Conservation (phyloP, 2,888 invertebrate species). For the Allolobophora icterica region DNA sequence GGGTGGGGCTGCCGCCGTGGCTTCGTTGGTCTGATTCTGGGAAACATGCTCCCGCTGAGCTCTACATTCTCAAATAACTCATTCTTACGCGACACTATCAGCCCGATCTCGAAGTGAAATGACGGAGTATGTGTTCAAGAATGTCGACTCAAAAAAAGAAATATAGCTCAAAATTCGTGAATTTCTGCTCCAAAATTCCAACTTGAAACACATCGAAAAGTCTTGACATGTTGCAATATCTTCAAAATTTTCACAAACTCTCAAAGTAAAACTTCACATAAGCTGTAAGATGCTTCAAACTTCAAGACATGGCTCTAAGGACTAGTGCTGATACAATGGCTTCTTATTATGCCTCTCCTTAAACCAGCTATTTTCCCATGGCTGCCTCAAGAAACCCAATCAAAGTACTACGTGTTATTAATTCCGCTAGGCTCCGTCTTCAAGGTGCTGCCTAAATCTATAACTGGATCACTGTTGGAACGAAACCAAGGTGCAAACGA, state of each 20-base stretch:
- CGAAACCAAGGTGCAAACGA: too few species aligned
- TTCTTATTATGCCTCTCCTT: too few species aligned
- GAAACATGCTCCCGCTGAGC: not conserved
- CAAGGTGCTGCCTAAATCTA: too few species aligned
- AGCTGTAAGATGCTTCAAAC: not conserved
- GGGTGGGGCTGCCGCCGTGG: not conserved
- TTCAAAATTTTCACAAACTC: not conserved
- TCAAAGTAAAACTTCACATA: not conserved
- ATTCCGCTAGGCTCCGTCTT: too few species aligned
- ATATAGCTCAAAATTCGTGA: not conserved
- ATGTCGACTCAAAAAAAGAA: not conserved
- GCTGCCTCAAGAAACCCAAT: too few species aligned
- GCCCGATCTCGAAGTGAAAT: too few species aligned
- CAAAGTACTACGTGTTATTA: too few species aligned
- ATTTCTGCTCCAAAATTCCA: not conserved
- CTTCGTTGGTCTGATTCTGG: not conserved
- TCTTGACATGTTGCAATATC: not conserved
- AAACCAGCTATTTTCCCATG: too few species aligned
- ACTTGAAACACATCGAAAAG: not conserved
- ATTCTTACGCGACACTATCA: not conserved
- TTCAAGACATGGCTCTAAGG: not conserved
- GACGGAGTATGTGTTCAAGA: not conserved
- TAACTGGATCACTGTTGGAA: too few species aligned
- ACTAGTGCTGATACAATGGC: too few species aligned
- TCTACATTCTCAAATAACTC: not conserved